Conservation (phyloP, 2,797 vertebrate species). For the Astyanax mexicanus region DNA sequence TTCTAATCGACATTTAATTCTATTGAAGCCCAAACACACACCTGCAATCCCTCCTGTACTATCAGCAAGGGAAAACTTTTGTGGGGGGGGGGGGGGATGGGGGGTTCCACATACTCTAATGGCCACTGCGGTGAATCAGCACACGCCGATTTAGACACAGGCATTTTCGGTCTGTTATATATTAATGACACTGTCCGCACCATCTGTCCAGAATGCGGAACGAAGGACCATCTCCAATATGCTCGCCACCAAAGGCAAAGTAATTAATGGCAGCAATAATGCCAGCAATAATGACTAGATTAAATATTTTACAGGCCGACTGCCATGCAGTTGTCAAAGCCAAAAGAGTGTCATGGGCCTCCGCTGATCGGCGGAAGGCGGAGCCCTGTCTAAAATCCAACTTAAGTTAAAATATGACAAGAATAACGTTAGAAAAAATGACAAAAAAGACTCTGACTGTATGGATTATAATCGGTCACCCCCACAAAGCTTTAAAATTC, state of each 20-base stretch:
- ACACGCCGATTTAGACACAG: slow-evolving; percentile 85
- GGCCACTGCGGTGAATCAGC: slow-evolving; percentile 82
- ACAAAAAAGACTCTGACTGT: background rate
- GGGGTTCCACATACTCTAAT: slow-evolving; percentile 74
- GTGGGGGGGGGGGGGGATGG: slow-evolving; percentile 60
- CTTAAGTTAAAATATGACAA: slow-evolving; percentile 9
- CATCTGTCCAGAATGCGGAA: slow-evolving; percentile 88
- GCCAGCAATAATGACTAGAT: slow-evolving; percentile 95
- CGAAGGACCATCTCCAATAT: slow-evolving; percentile 94
- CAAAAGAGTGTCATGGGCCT: slow-evolving; percentile 57
- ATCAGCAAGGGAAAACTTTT: too few relatives aligned
- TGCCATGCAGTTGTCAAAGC: slow-evolving; percentile 75
- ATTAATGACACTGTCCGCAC: slow-evolving; percentile 95
- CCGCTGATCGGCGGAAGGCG: slow-evolving; percentile 45
- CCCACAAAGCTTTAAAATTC: background rate
- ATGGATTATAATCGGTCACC: background rate
- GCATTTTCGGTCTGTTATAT: slow-evolving; percentile 92
- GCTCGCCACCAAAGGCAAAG: slow-evolving; percentile 95
- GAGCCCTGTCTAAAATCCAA: slow-evolving; percentile 32
- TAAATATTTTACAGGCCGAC: slow-evolving; percentile 95
- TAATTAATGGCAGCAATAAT: slow-evolving; percentile 97
- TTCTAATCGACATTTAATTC: too few relatives aligned
- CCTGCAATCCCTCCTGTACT: too few relatives aligned
- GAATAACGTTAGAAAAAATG: background rate
- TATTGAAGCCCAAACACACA: background rate